Evolutionary conservation across 2,113 vertebrate species (phyloP), one percentile per base, ranked within the genome.

Genomic region (Neolamprologus falcicula): DNA sequence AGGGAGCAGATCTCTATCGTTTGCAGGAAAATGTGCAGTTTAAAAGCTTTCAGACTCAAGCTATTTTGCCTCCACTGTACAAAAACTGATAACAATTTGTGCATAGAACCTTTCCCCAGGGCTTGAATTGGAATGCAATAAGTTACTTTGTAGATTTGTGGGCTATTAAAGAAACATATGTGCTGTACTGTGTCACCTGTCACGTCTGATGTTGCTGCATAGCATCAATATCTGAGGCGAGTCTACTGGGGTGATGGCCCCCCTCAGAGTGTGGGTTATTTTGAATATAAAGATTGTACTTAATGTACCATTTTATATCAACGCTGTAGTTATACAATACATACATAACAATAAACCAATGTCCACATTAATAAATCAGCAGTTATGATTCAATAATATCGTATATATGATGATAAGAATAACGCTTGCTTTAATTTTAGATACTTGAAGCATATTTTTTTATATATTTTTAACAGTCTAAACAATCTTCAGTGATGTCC

Each of bases 61-160:
- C 3, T 52, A 7, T 73, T 16, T 40, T n/a, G 2, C 28, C 24
- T 83, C 6, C 35, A 9, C 31, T 24, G 28, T n/a, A 71, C 78
- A 76, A 47, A 76, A 47, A 28, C 40, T 76, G 68, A 76, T 76
- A 17, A 17, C 40, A 73, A 54, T 68, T 61, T 63, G 59, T 61
- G 42, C 71, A 19, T 53, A 35, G 83, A 89, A 54, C 66, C 13
- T 45, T 21, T 80, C 28, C 5, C 24, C 5, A 0, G 4, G 73
- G 31, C 83, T 33, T 76, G 8, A 33, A 81, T 71, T 81, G 9
- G 11, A 78, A 21, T 78, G 21, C 21, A 9, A 9, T 10, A 7
- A 45, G 13, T 45, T 73, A 73, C 40, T 26, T 73, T 73, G 68
- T 2, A 76, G 71, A 47, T 76, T 47, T 76, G 71, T 7, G 42